Base-by-base conservation (phyloP, 2,888 invertebrate genomes). In the Rhimphoctona megacephalus region DNA sequence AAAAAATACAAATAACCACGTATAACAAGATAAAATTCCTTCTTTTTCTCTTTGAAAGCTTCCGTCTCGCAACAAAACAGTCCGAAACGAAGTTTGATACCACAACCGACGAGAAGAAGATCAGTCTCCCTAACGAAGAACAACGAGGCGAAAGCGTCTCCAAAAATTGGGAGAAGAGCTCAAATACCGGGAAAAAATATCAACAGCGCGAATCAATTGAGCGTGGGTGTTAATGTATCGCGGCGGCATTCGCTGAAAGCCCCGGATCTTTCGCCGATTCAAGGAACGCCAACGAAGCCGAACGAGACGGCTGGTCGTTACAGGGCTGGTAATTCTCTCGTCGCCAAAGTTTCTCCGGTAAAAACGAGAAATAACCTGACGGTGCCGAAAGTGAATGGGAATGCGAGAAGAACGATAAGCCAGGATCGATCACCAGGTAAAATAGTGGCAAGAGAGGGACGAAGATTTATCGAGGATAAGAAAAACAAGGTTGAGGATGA, bases 11-110 rank as follows among this genome's bases (percentile, higher is more conserved):
- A 46, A 81, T n/a, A 14, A 7, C 49, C 25, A 9, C 22, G 19
- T 9, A 11, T 2, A 64, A 64, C 19, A 64, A 22, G 43, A n/a
- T 7, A 4, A 49, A 25, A 33, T 72, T 33, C 11, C n/a, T 39
- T 67, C 33, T 49, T 3, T 57, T 74, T 70, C 7, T 66, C 14
- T 74, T 54, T 61, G 36, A 33, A 87, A 94, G 94, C 90, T 70
- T 93, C 94, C 81, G 90, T 91, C 17, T 94, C 94, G 46, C 94
- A 94, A 64, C 93, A 93, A 66, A 92, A 88, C 85, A 94, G 94
- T 66, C 94, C 94, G n/a, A 93, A 92, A 22, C 93, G 94, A 54
- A 90, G 89, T 69, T 84, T 93, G 54, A 94, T 94, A 67, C 94
- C 94, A 0, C 92, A 93, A 76, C 93, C 93, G 2, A 91, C 92